These are phyloP conservation scores for Gorsachius magnificus DNA, from an alignment of 2,797 vertebrate species.

Conservation along the genomic window DNA sequence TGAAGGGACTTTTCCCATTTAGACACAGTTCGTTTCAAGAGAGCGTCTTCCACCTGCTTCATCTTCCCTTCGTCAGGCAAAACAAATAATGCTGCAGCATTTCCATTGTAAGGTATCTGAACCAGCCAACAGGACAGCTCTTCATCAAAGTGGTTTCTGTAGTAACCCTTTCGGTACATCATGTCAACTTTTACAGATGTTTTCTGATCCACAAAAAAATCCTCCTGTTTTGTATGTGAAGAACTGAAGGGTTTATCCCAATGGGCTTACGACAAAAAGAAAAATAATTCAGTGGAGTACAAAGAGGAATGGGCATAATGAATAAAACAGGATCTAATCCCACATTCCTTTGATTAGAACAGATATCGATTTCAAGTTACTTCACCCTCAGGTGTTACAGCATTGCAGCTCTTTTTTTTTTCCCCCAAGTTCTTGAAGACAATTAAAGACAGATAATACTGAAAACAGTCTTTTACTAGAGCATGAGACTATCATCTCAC, in stretches of 20 bases:
- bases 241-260: constrained; percentile 69
- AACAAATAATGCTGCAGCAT: constrained; percentile 76
- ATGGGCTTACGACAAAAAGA: constrained; percentile 33
- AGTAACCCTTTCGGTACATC: constrained; percentile 81
- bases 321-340: neutral
- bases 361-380: neutral
- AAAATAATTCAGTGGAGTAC: neutral
- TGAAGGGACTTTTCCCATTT: constrained; percentile 70
- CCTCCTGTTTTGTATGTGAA: neutral
- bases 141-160: constrained; percentile 76
- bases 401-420: neutral
- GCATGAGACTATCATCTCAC: neutral
- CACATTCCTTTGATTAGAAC: neutral
- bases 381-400: neutral
- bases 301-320: neutral
- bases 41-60: constrained; percentile 76
- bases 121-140: constrained; percentile 78
- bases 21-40: constrained; percentile 75
- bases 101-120: constrained; percentile 78
- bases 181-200: constrained; percentile 83
- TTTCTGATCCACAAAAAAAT: constrained; percentile 78
- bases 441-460: neutral
- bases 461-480: neutral
- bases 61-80: constrained; percentile 84
- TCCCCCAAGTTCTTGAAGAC: neutral